Evolutionary conservation across 2,888 invertebrate species (phyloP).

Genomic region (Archips xylosteana): DNA sequence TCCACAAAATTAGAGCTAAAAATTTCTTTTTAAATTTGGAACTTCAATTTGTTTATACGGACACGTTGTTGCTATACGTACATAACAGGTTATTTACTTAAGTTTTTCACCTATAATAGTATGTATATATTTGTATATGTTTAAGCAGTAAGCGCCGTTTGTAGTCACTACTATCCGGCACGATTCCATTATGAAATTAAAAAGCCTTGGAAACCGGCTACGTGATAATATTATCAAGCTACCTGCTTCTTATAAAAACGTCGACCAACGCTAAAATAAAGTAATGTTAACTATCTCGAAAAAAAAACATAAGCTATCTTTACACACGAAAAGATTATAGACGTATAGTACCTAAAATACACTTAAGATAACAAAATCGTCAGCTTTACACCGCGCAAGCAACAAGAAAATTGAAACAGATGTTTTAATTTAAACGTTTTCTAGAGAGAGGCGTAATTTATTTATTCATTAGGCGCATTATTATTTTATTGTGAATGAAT

Average conservation of each 20-base stretch:
- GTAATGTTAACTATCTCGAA: not conserved
- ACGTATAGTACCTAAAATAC: slow-evolving; percentile 4
- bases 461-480: slow-evolving; percentile 4
- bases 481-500: slow-evolving; percentile 1
- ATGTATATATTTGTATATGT: too few relatives aligned
- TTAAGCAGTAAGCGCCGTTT: not conserved
- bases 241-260: not conserved
- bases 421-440: not conserved
- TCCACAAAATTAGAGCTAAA: too few relatives aligned
- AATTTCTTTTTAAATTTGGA: too few relatives aligned
- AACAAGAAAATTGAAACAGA: slow-evolving; percentile 12
- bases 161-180: slow-evolving; percentile 8
- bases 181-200: slow-evolving; percentile 14
- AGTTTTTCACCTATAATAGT: too few relatives aligned
- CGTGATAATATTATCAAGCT: not conserved
- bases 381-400: not conserved
- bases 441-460: slow-evolving; percentile 2
- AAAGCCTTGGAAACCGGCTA: slow-evolving; percentile 2
- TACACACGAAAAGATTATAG: slow-evolving; percentile 14
- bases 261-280: not conserved
- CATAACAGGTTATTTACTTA: too few relatives aligned
- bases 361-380: not conserved
- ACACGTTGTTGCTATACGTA: too few relatives aligned
- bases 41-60: too few relatives aligned
- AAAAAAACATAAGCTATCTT: slow-evolving; percentile 4